These are phyloP conservation scores for Medauroidea extradentata DNA, from an alignment of 1,140 invertebrate species.

Conservation along the genomic window DNA sequence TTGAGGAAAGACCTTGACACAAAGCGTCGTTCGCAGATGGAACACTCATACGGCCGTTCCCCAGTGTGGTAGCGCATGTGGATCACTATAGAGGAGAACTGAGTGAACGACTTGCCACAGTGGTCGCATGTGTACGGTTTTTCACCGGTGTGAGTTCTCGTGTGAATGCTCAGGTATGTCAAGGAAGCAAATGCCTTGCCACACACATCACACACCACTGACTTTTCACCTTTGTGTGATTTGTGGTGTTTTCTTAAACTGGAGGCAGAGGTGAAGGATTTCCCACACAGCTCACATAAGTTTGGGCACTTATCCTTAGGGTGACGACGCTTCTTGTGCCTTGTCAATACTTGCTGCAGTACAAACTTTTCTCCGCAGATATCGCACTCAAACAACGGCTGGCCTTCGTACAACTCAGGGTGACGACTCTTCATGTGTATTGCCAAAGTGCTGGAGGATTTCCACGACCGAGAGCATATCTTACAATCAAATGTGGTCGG, in stretches of 20 bases:
- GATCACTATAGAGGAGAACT: slow-evolving; percentile 28
- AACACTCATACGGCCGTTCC: slow-evolving; percentile 47
- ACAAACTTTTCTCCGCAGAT: slow-evolving; percentile 65
- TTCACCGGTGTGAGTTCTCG: slow-evolving; percentile 49
- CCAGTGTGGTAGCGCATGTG: slow-evolving; percentile 49
- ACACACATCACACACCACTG: slow-evolving; percentile 53
- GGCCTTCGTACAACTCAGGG: slow-evolving; percentile 37
- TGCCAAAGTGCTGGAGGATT: slow-evolving; percentile 37
- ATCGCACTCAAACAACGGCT: slow-evolving; percentile 56
- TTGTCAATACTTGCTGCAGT: slow-evolving; percentile 53
- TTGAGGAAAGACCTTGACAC: slow-evolving; percentile 32
- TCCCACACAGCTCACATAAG: slow-evolving; percentile 45
- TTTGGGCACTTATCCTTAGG: slow-evolving; percentile 43
- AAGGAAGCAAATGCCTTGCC: slow-evolving; percentile 53
- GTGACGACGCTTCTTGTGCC: slow-evolving; percentile 45
- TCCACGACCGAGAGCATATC: slow-evolving; percentile 55
- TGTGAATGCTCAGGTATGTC: slow-evolving; percentile 48
- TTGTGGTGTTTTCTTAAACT: slow-evolving; percentile 59
- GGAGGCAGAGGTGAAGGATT: slow-evolving; percentile 42
- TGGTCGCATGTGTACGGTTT: slow-evolving; percentile 55
- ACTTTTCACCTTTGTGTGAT: slow-evolving; percentile 63
- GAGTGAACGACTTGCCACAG: slow-evolving; percentile 48
- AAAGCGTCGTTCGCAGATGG: slow-evolving; percentile 40
- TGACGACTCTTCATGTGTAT: slow-evolving; percentile 36
- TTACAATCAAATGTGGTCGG: slow-evolving; percentile 56